Evolutionary conservation across 2,113 vertebrate species (phyloP), one percentile per base, ranked within the genome.

Genomic region (Actenoides lindsayi): DNA sequence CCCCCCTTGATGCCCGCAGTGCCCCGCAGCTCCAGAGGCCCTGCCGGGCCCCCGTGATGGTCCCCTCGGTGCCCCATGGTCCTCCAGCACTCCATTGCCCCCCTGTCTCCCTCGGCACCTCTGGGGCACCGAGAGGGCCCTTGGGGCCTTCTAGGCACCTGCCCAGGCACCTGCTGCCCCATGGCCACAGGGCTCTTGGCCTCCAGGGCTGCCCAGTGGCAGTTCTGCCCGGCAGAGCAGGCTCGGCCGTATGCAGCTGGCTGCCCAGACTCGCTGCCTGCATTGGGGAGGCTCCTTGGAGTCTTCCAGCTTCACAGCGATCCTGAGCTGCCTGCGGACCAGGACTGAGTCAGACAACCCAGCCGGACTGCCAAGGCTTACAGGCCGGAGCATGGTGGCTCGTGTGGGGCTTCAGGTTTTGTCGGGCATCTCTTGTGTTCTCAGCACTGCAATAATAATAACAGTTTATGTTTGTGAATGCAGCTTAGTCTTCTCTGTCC

Each of bases 341-440:
- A 0, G 4, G 24, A 37, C 50, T 30, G 59, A 1, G 5, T 5
- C 50, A 17, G 25, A 44, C 17, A 2, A 13, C 4, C 35, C 41
- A 13, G 51, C 4, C 1, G 48, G 20, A 25, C 56, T 24, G 68
- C 54, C 67, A 2, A 0, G 50, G 50, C 50, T 56, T 37, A 42
- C 44, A 4, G 50, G 13, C 28, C 0, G 0, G 11, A 80, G 67
- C 2, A 1, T 5, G 67, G 42, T 25, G 0, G 5, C 13, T 56
- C 2, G 0, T 1, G 0, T 3, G 4, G 33, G 9, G 51, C 19
- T 56, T 14, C 17, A 21, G 80, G 44, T 31, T 67, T 56, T 77
- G 44, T 57, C 0, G 0, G 1, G 50, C 51, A 12, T 27, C 54
- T n/a, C 21, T 42, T 27, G 67, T 23, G 0, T 33, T 57, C 48